Evolutionary conservation across 2,113 vertebrate genomes (phyloP), one percentile per base, ranked within the genome.

Genomic region (Protobothrops mucrosquamatus): DNA sequence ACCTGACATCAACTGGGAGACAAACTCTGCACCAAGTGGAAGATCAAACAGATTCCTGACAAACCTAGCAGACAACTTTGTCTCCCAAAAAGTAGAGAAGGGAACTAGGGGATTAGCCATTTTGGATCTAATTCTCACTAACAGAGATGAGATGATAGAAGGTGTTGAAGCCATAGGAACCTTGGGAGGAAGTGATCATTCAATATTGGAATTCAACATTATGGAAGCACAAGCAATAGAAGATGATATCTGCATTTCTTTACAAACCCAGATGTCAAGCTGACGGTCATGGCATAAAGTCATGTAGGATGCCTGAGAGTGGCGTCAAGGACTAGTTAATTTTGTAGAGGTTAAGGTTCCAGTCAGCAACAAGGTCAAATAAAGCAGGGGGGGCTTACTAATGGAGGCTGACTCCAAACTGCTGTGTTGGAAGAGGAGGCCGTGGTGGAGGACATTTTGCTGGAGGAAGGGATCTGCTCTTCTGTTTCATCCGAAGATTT

Each of bases 341-440:
- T 15, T 69, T 1, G 5, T n/a, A 88, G 48, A 34, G 1, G 20
- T 15, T 26, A 54, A 20, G 4, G 0, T 55, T 39, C 26, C 39
- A 34, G 0, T 89, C 11, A 87, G 20, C 34, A 20, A 14, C 64
- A 6, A 0, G 24, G 23, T 26, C 51, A 92, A 26, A 93, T 23
- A 34, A 81, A 52, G 1, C 1, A 87, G n/a, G 0, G 1, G 24
- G 24, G 0, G 92, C 99, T 98, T 96, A 99, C 98, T 99, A 99
- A 90, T 98, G 98, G 92, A 99, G 98, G 85, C 98, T 99, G 97
- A 99, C 98, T 0, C 98, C 98, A 89, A 99, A 99, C 94, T 98
- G 98, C 97, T 99, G 99, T 0, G 98, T 98, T 95, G 98, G 99
- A 48, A 99, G 98, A 0, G 98, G 98, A 3, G 98, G 98, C 15